phyloP scores from a whole-genome alignment of 2,888 invertebrate genomes.

The Melanotus villosus region DNA sequence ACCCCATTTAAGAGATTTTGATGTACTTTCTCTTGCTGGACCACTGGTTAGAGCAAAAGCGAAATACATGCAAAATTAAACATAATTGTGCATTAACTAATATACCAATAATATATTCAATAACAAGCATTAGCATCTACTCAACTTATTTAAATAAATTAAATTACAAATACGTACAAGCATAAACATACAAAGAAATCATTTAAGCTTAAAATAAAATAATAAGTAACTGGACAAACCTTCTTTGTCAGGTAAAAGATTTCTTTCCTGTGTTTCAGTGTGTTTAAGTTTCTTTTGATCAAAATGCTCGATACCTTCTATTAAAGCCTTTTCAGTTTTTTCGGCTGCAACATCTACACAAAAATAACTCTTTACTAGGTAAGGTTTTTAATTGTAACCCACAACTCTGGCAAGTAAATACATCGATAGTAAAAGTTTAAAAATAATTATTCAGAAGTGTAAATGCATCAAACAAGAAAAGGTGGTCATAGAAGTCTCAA shows the following conservation, averaged over 20 bases:
- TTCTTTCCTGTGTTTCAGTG: conserved; percentile 93
- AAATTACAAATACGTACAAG: conserved; percentile 14
- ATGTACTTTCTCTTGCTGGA: conserved; percentile 81
- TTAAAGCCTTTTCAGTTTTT: conserved; percentile 86
- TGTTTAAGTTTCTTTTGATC: conserved; percentile 88
- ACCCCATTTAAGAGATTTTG: conserved; percentile 81
- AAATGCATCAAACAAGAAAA: too few relatives aligned
- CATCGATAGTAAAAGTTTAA: too few relatives aligned
- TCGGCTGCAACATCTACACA: conserved; percentile 88
- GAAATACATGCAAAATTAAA: conserved; percentile 52
- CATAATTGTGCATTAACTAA: background rate
- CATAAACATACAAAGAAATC: background rate
- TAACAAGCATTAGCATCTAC: conserved; percentile 2
- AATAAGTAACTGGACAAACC: conserved; percentile 74
- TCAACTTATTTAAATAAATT: conserved; percentile 26
- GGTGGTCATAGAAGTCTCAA: too few relatives aligned
- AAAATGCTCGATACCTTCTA: conserved; percentile 90
- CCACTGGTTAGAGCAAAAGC: conserved; percentile 69
- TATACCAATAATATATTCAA: background rate
- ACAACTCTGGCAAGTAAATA: too few relatives aligned
- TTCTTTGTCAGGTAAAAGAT: conserved; percentile 93
- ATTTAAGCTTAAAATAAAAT: conserved; percentile 8
- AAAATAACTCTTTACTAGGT: conserved; percentile 20
- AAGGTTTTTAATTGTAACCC: background rate
- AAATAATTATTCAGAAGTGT: too few relatives aligned